Evolutionary conservation across 2,113 vertebrate genomes (phyloP).

Genomic region (Stercorarius parasiticus): DNA sequence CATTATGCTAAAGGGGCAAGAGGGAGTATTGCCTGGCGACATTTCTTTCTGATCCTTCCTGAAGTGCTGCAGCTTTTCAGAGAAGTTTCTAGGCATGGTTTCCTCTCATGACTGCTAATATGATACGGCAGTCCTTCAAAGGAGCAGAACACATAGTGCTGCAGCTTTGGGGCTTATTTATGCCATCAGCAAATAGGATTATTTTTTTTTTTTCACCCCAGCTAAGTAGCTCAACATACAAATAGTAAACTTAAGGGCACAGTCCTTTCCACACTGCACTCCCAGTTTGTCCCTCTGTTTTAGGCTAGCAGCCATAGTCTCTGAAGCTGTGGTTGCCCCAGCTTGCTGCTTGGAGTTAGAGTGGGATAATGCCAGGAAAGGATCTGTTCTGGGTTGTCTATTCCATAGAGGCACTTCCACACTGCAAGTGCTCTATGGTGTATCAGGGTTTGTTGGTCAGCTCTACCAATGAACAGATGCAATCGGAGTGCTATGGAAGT

Average conservation of each 20-base stretch:
- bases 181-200: neutral
- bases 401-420: too few species aligned
- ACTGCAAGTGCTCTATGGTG: neutral
- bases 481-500: neutral
- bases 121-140: conserved; percentile 13
- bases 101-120: conserved; percentile 40
- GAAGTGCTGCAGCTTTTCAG: conserved; percentile 49
- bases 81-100: conserved; percentile 39
- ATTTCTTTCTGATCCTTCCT: conserved; percentile 48
- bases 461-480: neutral
- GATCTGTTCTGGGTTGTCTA: neutral
- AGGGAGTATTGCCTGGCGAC: conserved; percentile 4
- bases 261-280: neutral
- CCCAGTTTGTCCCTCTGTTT: neutral
- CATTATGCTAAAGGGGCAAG: conserved; percentile 21
- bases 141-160: neutral
- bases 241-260: neutral
- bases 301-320: neutral
- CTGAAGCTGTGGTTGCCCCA: neutral
- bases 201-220: too few species aligned
- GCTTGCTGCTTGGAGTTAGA: neutral
- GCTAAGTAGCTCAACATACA: neutral
- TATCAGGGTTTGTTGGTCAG: neutral
- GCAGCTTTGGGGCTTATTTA: conserved; percentile 30
- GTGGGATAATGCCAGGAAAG: neutral